A percentile compares a stretch with the other conserved stretches of the same genome.
Conservation (phyloP, 2,888 invertebrate genomes). For the Seladonia tumulorum region DNA sequence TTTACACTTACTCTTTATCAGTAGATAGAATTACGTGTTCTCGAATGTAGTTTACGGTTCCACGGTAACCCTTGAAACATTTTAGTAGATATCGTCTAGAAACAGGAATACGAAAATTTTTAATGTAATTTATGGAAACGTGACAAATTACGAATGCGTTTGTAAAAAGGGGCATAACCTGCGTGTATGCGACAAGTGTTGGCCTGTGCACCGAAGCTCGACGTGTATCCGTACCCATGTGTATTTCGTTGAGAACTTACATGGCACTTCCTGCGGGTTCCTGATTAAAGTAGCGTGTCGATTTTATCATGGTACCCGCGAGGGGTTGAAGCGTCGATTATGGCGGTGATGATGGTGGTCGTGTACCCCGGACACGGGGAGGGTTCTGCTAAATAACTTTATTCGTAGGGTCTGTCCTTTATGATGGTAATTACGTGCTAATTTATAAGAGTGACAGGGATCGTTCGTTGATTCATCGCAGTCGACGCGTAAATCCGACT, state of each 20-base stretch:
- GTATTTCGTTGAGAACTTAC: constrained; percentile 77
- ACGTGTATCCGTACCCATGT: constrained; percentile 68
- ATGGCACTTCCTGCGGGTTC: constrained; percentile 79
- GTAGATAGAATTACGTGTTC: neutral
- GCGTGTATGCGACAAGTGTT: constrained; percentile 66
- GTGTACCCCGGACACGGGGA: constrained; percentile 37
- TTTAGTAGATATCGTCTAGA: constrained; percentile 5
- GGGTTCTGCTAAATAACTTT: constrained; percentile 40
- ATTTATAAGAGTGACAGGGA: constrained; percentile 32
- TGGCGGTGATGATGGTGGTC: constrained; percentile 65
- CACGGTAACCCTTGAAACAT: neutral
- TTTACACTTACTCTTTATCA: constrained; percentile 2
- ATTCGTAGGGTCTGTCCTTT: constrained; percentile 39
- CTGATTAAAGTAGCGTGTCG: constrained; percentile 78
- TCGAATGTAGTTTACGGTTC: neutral
- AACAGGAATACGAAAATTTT: neutral
- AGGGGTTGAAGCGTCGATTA: constrained; percentile 75
- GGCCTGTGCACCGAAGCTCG: constrained; percentile 62
- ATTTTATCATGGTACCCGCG: constrained; percentile 78
- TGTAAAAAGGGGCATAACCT: constrained; percentile 40
- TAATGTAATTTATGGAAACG: neutral
- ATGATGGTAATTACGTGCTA: constrained; percentile 43
- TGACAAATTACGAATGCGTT: constrained; percentile 39
- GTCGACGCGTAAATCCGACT: constrained; percentile 10
- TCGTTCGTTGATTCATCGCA: constrained; percentile 33